These are phyloP conservation scores for Lytechinus variegatus DNA, from an alignment of 35 echinoderm and acorn worm genomes.

Conservation along the genomic window DNA sequence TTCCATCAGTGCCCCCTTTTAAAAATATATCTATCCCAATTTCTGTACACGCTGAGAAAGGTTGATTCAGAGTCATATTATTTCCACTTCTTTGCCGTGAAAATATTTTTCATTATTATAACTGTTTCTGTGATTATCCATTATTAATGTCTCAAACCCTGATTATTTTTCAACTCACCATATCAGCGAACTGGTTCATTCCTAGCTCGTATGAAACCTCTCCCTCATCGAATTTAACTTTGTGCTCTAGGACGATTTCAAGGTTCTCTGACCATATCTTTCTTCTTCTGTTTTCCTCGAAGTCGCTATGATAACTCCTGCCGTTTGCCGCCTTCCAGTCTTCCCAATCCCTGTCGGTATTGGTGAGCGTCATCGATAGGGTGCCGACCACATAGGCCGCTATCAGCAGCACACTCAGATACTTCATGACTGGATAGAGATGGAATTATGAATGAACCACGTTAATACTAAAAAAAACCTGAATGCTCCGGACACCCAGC, in stretches of 20 bases:
- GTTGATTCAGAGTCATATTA: too few species aligned
- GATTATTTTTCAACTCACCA: background rate
- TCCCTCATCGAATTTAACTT: background rate
- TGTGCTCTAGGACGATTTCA: background rate
- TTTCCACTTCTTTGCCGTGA: too few species aligned
- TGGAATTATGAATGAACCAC: too few species aligned
- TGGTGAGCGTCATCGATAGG: background rate
- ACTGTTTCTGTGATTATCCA: too few species aligned
- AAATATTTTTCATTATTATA: too few species aligned
- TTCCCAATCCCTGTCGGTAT: background rate
- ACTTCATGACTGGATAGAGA: background rate
- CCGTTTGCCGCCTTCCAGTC: background rate
- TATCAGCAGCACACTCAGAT: background rate
- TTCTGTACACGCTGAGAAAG: too few species aligned
- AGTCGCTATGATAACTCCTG: background rate
- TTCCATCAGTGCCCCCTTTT: too few species aligned
- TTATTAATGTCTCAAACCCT: too few species aligned
- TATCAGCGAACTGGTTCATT: background rate
- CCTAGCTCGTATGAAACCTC: background rate
- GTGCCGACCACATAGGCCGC: background rate
- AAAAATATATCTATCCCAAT: too few species aligned
- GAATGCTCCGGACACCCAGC: too few species aligned
- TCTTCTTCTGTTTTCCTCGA: background rate
- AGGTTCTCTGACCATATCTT: background rate
- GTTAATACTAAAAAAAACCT: too few species aligned